Conservation (phyloP, 2,888 invertebrate species). For the Andricus curvator region DNA sequence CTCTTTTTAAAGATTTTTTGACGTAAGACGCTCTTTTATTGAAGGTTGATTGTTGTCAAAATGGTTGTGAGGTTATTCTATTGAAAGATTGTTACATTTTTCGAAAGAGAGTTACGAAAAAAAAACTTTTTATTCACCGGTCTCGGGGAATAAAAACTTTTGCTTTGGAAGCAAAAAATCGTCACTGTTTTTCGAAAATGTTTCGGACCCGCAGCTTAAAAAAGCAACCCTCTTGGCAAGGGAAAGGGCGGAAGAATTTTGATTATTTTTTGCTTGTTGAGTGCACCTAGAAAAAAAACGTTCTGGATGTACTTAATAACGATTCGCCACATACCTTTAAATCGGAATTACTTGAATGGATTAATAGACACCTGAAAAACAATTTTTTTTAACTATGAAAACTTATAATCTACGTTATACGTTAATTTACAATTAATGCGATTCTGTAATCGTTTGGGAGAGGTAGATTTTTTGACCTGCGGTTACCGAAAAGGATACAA, state of each 20-base stretch:
- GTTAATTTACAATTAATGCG: constrained; percentile 2
- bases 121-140: background rate
- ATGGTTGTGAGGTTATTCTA: constrained; percentile 77
- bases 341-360: background rate
- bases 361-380: background rate
- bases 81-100: constrained; percentile 67
- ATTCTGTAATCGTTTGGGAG: constrained; percentile 19
- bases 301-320: background rate
- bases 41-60: constrained; percentile 76
- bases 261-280: constrained; percentile 17
- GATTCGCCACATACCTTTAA: background rate
- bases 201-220: constrained; percentile 38
- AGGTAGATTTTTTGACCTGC: constrained; percentile 52
- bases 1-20: constrained; percentile 70
- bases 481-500: constrained; percentile 71
- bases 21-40: constrained; percentile 72
- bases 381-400: constrained; percentile 1
- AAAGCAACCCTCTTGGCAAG: constrained; percentile 17
- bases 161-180: constrained; percentile 1
- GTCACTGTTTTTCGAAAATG: constrained; percentile 50
- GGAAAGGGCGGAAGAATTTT: constrained; percentile 40
- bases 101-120: constrained; percentile 5
- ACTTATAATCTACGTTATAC: background rate
- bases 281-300: background rate
- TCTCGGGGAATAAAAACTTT: constrained; percentile 31